Base-by-base conservation (phyloP, 2,113 vertebrate species). In the Atractosteus spatula region DNA sequence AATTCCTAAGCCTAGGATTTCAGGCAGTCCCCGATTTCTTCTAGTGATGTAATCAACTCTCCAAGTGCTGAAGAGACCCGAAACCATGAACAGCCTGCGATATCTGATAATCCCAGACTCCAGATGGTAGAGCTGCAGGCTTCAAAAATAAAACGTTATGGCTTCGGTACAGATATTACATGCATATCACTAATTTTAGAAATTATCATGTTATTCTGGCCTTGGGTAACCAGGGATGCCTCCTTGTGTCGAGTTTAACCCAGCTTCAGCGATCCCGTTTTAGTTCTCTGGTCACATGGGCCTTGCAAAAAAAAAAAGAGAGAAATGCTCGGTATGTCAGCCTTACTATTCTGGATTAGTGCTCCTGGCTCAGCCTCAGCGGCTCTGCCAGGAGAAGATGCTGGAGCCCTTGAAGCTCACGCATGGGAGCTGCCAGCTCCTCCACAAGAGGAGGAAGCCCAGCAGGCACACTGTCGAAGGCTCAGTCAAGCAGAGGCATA, bases 281-380 rank as follows among this genome's bases (percentile, higher is more conserved):
- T 62, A 68, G 72, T 54, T 47, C 66, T 44, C 66, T 68, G 29
- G 77, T 78, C 77, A 80, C 76, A 78, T 83, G 78, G 59, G 63
- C 16, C 62, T 75, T 74, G 44, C 77, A 81, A 80, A 83, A 78
- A 81, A 13, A 16, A 61, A 71, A 66, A 3, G 54, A 51, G 74
- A 55, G 13, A 42, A 62, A n/a, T 16, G 67, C 51, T 43, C 55
- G 47, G 43, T 13, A 42, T 51, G 55, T 45, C 74, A 55, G 29
- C 43, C 41, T 68, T 75, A 69, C 77, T 76, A 75, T 73, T 76
- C 69, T 62, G 70, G 70, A 76, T 51, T 29, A 74, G 13, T 7
- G 13, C 29, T 55, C 71, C 68, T 61, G 55, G 45, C 61, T 62
- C 41, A 57, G 44, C 62, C 62, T 74, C 61, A 77, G 63, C 11